Conservation (phyloP, 2,113 vertebrate genomes). For the Cavia aperea region DNA sequence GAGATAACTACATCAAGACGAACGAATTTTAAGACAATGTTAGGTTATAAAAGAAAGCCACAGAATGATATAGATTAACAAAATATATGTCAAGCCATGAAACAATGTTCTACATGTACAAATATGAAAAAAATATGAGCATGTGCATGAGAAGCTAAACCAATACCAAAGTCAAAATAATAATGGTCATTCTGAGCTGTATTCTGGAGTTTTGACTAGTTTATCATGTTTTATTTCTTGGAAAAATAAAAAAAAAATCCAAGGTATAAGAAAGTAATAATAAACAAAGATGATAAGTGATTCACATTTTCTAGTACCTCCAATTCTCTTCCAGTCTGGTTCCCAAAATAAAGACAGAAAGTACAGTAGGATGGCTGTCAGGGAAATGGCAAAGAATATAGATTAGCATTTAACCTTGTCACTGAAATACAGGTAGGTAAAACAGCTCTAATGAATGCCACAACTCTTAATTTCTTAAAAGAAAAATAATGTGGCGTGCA, state of each 20-base stretch:
- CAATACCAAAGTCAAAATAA: background rate
- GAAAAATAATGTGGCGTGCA: background rate
- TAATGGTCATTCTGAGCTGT: background rate
- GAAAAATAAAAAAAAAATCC: background rate
- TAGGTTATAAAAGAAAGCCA: background rate
- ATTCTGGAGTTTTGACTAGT: background rate
- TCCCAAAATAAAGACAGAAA: background rate
- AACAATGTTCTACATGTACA: background rate
- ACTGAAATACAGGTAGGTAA: background rate
- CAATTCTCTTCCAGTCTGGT: background rate
- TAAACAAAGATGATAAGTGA: background rate
- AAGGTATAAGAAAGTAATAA: background rate
- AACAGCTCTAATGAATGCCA: background rate
- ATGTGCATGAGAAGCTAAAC: background rate
- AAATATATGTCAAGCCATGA: background rate
- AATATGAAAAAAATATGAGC: background rate
- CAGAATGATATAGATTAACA: background rate
- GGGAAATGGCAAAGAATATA: background rate
- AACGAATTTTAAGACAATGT: background rate
- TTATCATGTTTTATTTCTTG: background rate
- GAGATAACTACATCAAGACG: background rate
- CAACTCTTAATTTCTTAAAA: constrained; percentile 13
- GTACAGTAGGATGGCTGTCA: background rate
- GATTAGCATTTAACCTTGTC: background rate
- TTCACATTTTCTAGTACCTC: background rate